phyloP scores from a whole-genome alignment of 2,888 invertebrate genomes.

The Sarcophaga variegata region DNA sequence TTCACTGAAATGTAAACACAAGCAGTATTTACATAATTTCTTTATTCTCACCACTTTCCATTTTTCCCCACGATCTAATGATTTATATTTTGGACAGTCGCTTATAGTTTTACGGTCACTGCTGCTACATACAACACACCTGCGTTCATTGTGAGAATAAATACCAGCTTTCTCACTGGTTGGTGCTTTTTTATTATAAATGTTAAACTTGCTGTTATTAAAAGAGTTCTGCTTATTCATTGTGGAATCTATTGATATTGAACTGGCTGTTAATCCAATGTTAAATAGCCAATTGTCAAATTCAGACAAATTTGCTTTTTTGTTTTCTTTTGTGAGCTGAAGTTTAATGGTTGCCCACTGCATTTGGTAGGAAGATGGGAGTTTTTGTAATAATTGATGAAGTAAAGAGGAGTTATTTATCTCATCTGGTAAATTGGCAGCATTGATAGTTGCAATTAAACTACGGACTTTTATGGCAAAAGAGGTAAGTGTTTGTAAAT shows the following conservation, averaged over 20 bases:
- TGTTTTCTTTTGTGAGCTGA: constrained; percentile 23
- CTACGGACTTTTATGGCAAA: not conserved
- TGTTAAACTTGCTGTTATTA: not conserved
- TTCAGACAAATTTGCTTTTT: constrained; percentile 42
- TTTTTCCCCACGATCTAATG: constrained; percentile 38
- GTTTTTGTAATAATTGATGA: constrained; percentile 10
- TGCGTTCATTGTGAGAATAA: constrained; percentile 1
- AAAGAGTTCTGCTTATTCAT: constrained; percentile 7
- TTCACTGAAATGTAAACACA: constrained; percentile 22
- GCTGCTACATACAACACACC: constrained; percentile 8
- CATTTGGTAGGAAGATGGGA: constrained; percentile 31
- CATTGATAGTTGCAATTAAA: not conserved
- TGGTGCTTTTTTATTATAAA: not conserved
- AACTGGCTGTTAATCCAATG: constrained; percentile 35
- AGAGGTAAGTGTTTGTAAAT: constrained; percentile 25
- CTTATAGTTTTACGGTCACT: not conserved
- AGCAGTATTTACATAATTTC: constrained; percentile 27
- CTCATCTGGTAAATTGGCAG: constrained; percentile 25
- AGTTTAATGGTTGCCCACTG: constrained; percentile 24
- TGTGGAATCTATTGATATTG: constrained; percentile 21
- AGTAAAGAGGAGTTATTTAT: constrained; percentile 13
- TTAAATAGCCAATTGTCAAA: constrained; percentile 44
- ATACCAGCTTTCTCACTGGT: not conserved
- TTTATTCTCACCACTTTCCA: constrained; percentile 21
- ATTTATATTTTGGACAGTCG: constrained; percentile 5